Evolutionary conservation across 2,113 vertebrate species (phyloP).

Genomic region (Oplegnathus fasciatus): DNA sequence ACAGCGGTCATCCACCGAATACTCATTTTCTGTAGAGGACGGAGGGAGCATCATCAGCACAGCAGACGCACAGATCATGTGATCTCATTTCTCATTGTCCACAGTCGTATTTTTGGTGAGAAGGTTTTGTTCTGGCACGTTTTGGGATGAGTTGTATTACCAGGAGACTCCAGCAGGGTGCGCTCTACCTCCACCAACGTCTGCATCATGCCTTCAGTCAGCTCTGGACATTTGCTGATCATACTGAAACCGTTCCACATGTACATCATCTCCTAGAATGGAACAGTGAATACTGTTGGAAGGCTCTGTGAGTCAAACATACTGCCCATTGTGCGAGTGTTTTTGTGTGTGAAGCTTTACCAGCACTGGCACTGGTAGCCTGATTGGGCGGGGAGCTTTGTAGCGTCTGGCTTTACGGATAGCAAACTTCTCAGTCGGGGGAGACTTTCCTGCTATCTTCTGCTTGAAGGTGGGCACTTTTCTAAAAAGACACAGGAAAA

Average conservation of each 20-base stretch:
- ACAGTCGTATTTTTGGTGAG: not conserved
- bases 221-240: slow-evolving; percentile 81
- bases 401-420: slow-evolving; percentile 88
- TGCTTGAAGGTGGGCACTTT: slow-evolving; percentile 86
- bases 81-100: not conserved
- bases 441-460: slow-evolving; percentile 90
- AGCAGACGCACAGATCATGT: too few relatives aligned
- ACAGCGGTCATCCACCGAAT: slow-evolving; percentile 81
- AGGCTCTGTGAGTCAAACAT: not conserved
- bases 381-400: slow-evolving; percentile 70
- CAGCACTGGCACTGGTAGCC: slow-evolving; percentile 85
- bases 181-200: slow-evolving; percentile 83
- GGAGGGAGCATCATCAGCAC: not conserved
- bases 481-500: slow-evolving; percentile 66
- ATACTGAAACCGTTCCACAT: slow-evolving; percentile 90
- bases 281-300: not conserved
- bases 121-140: not conserved
- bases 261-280: slow-evolving; percentile 89
- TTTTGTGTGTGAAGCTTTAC: slow-evolving; percentile 65
- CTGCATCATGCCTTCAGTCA: slow-evolving; percentile 85
- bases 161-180: slow-evolving; percentile 77
- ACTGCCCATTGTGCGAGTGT: not conserved
- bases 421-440: slow-evolving; percentile 89
- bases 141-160: slow-evolving; percentile 60
- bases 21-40: slow-evolving; percentile 78